Percentiles rank a stretch among this genome's conserved stretches.
These are phyloP conservation scores for Maconellicoccus hirsutus DNA, from an alignment of 1,140 invertebrate genomes.

Conservation along the genomic window DNA sequence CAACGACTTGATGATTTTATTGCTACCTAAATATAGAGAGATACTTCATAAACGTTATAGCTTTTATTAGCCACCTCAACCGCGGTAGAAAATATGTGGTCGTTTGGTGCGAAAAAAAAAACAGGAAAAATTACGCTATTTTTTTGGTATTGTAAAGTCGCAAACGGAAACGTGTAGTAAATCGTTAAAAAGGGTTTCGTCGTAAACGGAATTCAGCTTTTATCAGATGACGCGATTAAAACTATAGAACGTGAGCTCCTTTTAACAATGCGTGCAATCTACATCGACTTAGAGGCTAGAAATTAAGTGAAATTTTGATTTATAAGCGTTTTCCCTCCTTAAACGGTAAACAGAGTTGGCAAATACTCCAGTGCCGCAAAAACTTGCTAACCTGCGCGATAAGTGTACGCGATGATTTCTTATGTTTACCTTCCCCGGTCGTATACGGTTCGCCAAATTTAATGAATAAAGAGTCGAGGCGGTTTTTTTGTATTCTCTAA, in stretches of 20 bases:
- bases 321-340: background rate
- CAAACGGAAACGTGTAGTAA: background rate
- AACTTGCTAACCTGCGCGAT: too few relatives aligned
- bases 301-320: background rate
- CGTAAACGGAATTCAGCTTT: background rate
- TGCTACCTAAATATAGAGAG: background rate
- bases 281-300: background rate
- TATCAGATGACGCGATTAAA: conserved; percentile 4
- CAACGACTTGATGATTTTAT: background rate
- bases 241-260: background rate
- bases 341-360: too few relatives aligned
- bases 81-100: too few relatives aligned
- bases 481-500: too few relatives aligned
- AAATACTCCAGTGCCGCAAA: too few relatives aligned
- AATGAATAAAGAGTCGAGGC: too few relatives aligned
- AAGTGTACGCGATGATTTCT: too few relatives aligned
- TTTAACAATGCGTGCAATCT: background rate
- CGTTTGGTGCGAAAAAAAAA: background rate
- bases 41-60: background rate
- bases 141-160: background rate
- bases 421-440: too few relatives aligned
- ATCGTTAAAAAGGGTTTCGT: background rate
- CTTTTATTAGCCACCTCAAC: background rate
- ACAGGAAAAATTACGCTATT: background rate
- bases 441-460: too few relatives aligned